Evolutionary conservation across 1,140 invertebrate genomes (phyloP), one percentile per base, ranked within the genome.

Genomic region (Hyposmocoma kahamanoa): DNA sequence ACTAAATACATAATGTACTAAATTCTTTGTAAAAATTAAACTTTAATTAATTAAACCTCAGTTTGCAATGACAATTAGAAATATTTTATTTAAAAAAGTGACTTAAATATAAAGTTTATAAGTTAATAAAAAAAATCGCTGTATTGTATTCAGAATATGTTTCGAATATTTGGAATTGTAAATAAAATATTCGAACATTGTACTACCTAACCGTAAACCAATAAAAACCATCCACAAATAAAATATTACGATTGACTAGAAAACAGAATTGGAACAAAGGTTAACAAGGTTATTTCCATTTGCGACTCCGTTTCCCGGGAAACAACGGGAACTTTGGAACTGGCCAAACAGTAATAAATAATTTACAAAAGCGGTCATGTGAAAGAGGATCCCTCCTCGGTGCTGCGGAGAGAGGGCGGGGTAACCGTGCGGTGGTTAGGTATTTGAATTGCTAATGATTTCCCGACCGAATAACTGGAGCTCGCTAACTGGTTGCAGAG

Each of bases 371-470:
- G 72, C 67, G 63, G 62, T 75, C 70, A 67, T 72, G 71, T 77
- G 70, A 71, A 71, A 67, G 65, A 68, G 64, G 56, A 62, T 65
- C 61, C 62, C 59, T 60, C 56, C 56, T 70, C 59, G 50, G 54
- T 45, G 48, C 24, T 11, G 6, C 6, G 11, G 6, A 58, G 56
- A 48, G 56, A 56, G 57, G 59, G 56, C 60, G 64, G 56, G n/a
- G n/a, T n/a, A n/a, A n/a, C n/a, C n/a, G n/a, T n/a, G 65, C 67
- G 62, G 52, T 64, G 67, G 71, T 67, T 72, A 65, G 65, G 57
- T 70, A 75, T 80, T 80, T 80, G 76, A 75, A 80, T 77, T 80
- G 76, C 73, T 80, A 77, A 80, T 80, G 67, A 80, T 71, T 63
- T 67, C 67, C 67, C 56, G 53, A 55, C 59, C 66, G 68, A 75